A percentile compares a stretch with the other conserved stretches of the same genome.
Conservation (phyloP, 2,888 invertebrate species). For the Bruchidius siliquastri region DNA sequence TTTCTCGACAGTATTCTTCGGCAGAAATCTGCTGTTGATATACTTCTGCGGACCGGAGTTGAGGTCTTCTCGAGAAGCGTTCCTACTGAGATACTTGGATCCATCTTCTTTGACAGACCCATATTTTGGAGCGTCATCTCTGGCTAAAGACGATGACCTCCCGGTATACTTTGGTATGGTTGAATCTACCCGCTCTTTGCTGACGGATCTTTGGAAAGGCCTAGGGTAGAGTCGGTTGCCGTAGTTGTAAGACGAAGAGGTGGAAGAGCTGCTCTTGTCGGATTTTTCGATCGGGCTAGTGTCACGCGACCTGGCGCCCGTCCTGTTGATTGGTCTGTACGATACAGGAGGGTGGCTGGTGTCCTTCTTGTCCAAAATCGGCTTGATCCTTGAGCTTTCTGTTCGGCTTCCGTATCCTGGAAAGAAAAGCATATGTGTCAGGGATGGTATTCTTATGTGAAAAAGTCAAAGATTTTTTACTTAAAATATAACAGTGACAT, state of each 20-base stretch:
- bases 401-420: constrained; percentile 17
- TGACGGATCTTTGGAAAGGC: constrained; percentile 37
- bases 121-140: constrained; percentile 26
- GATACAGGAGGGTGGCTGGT: constrained; percentile 46
- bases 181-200: constrained; percentile 39
- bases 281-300: constrained; percentile 51
- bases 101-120: constrained; percentile 26
- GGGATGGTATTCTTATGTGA: too few species aligned
- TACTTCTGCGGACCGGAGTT: constrained; percentile 40
- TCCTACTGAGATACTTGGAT: constrained; percentile 22
- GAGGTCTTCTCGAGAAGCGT: constrained; percentile 40
- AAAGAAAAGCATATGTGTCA: constrained; percentile 9
- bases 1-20: constrained; percentile 45
- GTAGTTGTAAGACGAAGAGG: constrained; percentile 47
- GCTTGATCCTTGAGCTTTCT: constrained; percentile 26
- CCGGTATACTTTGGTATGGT: constrained; percentile 34
- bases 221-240: constrained; percentile 52
- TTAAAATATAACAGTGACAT: too few species aligned
- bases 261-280: constrained; percentile 49
- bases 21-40: constrained; percentile 45
- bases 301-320: constrained; percentile 50
- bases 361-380: constrained; percentile 42
- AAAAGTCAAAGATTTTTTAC: too few species aligned
- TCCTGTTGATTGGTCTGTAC: constrained; percentile 46
- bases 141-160: constrained; percentile 27